A percentile compares a stretch with the other conserved stretches of the same genome.
Evolutionary conservation across 2,113 vertebrate genomes (phyloP).

Genomic region (Psephotus haematonotus): DNA sequence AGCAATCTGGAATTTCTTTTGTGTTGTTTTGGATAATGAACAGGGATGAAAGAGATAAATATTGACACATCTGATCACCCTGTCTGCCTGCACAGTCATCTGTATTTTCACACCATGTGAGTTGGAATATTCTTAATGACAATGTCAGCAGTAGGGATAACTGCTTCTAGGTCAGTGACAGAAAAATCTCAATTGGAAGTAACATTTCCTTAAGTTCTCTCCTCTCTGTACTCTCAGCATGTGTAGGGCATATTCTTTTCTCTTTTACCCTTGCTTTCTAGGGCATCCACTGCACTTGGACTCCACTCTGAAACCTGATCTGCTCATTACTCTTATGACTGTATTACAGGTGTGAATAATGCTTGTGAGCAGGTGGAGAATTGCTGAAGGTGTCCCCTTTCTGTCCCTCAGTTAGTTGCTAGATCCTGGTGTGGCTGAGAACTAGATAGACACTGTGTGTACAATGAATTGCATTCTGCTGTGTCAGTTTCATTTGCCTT

Average conservation of each 20-base stretch:
- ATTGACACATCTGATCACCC: not conserved
- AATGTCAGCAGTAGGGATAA: not conserved
- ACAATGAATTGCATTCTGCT: not conserved
- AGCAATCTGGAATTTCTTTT: not conserved
- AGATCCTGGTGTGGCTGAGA: not conserved
- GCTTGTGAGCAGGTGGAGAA: not conserved
- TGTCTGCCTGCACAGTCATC: not conserved
- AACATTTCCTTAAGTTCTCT: not conserved
- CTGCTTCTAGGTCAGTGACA: not conserved
- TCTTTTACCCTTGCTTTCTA: not conserved
- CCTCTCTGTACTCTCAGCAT: not conserved
- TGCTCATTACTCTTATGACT: not conserved
- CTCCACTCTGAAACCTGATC: not conserved
- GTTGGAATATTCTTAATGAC: not conserved
- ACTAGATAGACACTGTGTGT: rapidly evolving
- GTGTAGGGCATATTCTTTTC: not conserved
- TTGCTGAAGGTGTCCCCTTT: not conserved
- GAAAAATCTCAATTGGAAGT: not conserved
- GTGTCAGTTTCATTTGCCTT: not conserved
- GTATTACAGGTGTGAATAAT: not conserved
- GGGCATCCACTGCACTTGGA: not conserved
- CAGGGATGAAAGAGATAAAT: rapidly evolving
- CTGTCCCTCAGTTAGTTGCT: not conserved
- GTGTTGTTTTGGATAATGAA: not conserved
- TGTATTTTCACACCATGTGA: not conserved